phyloP scores from a whole-genome alignment of 1,140 invertebrate species.

The Drosophila persimilis region DNA sequence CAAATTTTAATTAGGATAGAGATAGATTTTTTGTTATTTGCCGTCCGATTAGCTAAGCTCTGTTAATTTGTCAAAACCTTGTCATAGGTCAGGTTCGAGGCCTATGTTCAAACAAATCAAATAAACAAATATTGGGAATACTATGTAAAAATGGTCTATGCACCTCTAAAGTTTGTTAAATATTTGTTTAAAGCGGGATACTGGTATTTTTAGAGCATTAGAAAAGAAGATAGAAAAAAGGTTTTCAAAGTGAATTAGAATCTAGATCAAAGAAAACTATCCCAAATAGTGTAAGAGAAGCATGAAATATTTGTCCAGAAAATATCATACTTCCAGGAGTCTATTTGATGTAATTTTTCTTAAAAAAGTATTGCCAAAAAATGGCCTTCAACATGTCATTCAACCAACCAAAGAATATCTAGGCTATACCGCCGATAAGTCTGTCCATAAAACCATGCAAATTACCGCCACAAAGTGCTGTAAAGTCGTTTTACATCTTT shows the following conservation, averaged over 20 bases:
- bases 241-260: too few relatives aligned
- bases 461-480: conserved; percentile 10
- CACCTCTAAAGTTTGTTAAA: neutral
- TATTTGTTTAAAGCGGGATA: neutral
- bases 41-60: conserved; percentile 25
- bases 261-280: too few relatives aligned
- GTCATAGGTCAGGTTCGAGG: conserved; percentile 44
- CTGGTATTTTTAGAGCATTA: too few relatives aligned
- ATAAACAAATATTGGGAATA: conserved; percentile 16
- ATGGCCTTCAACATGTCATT: neutral
- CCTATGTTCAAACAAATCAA: conserved; percentile 22
- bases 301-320: too few relatives aligned
- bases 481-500: conserved; percentile 1
- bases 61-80: conserved; percentile 47
- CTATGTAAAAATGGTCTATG: neutral
- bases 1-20: too few relatives aligned
- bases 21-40: conserved; percentile 13
- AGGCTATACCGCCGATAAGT: conserved; percentile 13
- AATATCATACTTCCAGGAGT: too few relatives aligned
- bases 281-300: too few relatives aligned
- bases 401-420: conserved; percentile 8
- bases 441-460: conserved; percentile 18
- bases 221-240: too few relatives aligned
- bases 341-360: too few relatives aligned
- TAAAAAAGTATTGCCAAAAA: neutral